These are phyloP conservation scores for Mimumesa dahlbomi DNA, from an alignment of 2,888 invertebrate genomes.

Conservation along the genomic window DNA sequence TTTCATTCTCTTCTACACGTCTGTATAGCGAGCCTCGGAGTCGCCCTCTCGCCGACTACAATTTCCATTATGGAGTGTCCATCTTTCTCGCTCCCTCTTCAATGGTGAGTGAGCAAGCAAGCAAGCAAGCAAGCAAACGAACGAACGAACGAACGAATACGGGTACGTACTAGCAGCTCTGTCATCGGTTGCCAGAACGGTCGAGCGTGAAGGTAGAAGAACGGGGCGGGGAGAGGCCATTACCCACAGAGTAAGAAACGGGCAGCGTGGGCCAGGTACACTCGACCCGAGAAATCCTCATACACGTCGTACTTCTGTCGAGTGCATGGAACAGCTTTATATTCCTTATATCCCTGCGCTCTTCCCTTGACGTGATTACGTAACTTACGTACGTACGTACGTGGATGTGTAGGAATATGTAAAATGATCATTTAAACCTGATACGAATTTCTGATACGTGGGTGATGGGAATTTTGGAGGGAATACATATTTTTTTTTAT, in stretches of 20 bases:
- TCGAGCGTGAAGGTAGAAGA: slow-evolving; percentile 63
- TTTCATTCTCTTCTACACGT: slow-evolving; percentile 12
- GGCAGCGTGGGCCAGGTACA: slow-evolving; percentile 63
- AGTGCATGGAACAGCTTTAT: slow-evolving; percentile 51
- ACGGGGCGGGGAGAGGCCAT: slow-evolving; percentile 59
- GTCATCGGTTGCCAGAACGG: slow-evolving; percentile 66
- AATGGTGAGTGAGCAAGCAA: slow-evolving; percentile 4
- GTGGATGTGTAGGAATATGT: slow-evolving; percentile 18
- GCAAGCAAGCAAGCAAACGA: slow-evolving; percentile 4
- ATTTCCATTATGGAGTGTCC: slow-evolving; percentile 47
- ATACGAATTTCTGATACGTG: too few species aligned
- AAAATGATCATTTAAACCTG: slow-evolving; percentile 41
- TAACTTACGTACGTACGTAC: too few species aligned
- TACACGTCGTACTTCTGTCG: slow-evolving; percentile 42
- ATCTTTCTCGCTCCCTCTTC: slow-evolving; percentile 26
- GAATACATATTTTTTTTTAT: slow-evolving; percentile 5
- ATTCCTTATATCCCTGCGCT: slow-evolving; percentile 15
- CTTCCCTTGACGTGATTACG: slow-evolving; percentile 27
- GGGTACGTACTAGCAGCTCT: slow-evolving; percentile 49
- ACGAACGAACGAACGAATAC: slow-evolving; percentile 38
- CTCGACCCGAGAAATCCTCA: slow-evolving; percentile 64
- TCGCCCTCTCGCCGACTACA: slow-evolving; percentile 40
- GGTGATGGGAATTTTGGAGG: too few species aligned
- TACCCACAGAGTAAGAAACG: slow-evolving; percentile 67
- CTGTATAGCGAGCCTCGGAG: neutral